These are phyloP conservation scores for Dynastes tityus DNA, from an alignment of 2,888 invertebrate species.

Conservation along the genomic window DNA sequence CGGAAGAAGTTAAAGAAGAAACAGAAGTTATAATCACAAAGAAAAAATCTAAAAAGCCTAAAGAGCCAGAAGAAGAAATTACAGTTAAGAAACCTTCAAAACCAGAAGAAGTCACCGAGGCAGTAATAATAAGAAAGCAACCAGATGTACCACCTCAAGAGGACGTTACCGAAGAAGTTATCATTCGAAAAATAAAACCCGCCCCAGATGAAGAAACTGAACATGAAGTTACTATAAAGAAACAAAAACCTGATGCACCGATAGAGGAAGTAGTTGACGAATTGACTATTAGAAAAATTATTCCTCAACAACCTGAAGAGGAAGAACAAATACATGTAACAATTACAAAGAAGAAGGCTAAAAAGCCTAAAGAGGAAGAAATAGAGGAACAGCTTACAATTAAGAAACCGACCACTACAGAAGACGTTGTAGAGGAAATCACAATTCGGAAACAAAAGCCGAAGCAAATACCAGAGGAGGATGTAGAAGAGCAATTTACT, in stretches of 20 bases:
- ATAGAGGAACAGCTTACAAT: slow-evolving; percentile 63
- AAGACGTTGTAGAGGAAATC: slow-evolving; percentile 61
- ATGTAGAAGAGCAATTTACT: slow-evolving; percentile 59
- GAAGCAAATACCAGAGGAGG: slow-evolving; percentile 61
- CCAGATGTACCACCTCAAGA: slow-evolving; percentile 59
- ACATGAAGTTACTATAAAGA: slow-evolving; percentile 64
- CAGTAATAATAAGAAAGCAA: slow-evolving; percentile 60
- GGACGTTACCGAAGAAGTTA: slow-evolving; percentile 61
- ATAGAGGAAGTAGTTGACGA: slow-evolving; percentile 54
- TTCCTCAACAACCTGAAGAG: slow-evolving; percentile 57
- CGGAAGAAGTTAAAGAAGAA: slow-evolving; percentile 49
- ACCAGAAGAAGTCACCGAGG: slow-evolving; percentile 62
- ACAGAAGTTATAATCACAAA: slow-evolving; percentile 63
- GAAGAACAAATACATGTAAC: slow-evolving; percentile 67
- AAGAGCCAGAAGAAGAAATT: slow-evolving; percentile 69
- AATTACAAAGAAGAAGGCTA: slow-evolving; percentile 63
- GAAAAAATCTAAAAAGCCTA: slow-evolving; percentile 60
- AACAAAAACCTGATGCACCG: slow-evolving; percentile 56
- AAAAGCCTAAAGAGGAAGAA: slow-evolving; percentile 57
- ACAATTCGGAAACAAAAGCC: slow-evolving; percentile 61
- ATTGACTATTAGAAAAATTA: slow-evolving; percentile 60
- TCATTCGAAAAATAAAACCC: slow-evolving; percentile 53
- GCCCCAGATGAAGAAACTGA: slow-evolving; percentile 56
- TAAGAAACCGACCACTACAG: slow-evolving; percentile 58
- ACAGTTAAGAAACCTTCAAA: slow-evolving; percentile 69